Percentiles rank a stretch among this genome's conserved stretches.
phyloP scores from a whole-genome alignment of 2,113 vertebrate genomes.

The Ovibos moschatus region DNA sequence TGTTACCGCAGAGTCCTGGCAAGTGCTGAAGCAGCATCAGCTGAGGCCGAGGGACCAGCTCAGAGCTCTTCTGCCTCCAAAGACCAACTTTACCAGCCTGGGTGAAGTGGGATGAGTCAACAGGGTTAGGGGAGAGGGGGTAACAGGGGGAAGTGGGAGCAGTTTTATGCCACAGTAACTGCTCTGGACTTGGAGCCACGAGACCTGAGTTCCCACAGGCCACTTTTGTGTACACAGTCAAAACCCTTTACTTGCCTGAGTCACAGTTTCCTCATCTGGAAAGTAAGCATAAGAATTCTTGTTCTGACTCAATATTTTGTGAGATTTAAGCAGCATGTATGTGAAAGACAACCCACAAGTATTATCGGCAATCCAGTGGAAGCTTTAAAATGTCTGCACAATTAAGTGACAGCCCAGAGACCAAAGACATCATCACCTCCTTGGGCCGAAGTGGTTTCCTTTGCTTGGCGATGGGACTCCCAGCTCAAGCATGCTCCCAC shows the following conservation, averaged over 20 bases:
- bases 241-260: background rate
- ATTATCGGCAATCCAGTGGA: background rate
- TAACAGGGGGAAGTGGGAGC: background rate
- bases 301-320: background rate
- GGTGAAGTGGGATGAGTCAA: background rate
- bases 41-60: background rate
- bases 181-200: background rate
- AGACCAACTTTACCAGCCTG: background rate
- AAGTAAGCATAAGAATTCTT: background rate
- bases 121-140: background rate
- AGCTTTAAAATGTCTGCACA: background rate
- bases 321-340: background rate
- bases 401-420: background rate
- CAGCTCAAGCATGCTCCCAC: too few relatives aligned
- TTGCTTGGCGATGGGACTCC: background rate
- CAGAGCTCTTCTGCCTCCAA: background rate
- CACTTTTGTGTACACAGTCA: background rate
- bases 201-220: background rate
- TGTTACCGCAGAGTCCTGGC: background rate
- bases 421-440: background rate
- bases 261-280: background rate
- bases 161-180: background rate
- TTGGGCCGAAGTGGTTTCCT: background rate
- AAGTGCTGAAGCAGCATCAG: background rate
- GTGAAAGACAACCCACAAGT: background rate